Base-by-base conservation (phyloP, 1,140 invertebrate species). In the Ips nitidus region DNA sequence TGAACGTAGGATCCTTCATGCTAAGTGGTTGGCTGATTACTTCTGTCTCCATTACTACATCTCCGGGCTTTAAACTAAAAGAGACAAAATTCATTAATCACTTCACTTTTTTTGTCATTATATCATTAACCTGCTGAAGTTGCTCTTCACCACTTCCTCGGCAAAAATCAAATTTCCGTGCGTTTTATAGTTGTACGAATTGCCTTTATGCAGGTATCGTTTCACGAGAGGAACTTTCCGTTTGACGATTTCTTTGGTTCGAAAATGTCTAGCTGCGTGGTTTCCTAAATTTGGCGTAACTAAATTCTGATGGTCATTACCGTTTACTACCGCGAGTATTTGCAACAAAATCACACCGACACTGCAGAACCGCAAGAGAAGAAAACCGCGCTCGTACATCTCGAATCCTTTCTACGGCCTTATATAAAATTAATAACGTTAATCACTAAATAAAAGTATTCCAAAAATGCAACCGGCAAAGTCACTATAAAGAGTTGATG, bases 11-110 rank as follows among this genome's bases (percentile, higher is more conserved):
- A 42, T 71, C 63, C 22, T 36, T 66, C 47, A 71, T 43, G 41
- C 41, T 60, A 8, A 71, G 37, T 36, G 42, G 3, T 62, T 7
- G 55, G 37, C 69, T 71, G 2, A 47, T 39, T 36, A 66, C 58
- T 41, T 60, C 41, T 8, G 63, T 61, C 45, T 71, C 69, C 56
- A 66, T 66, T 7, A 66, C 52, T 6, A 71, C 45, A 45, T 66
- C 62, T 38, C 69, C 63, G 7, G 69, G 62, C 43, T 66, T 66
- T 41, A 61, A 55, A 55, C 63, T 66, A 53, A 45, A 65, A 70
- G 37, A 56, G 5, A 42, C n/a, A 66, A 4, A 22, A 22, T 22
- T 22, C 22, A 22, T 22, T 22, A 41, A 36, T 8, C 36, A n/a
- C 36, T 55, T 7, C 5, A 55, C 4, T 8, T 55, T 47, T 47